These are phyloP conservation scores for Blennius ocellaris DNA, from an alignment of 2,113 vertebrate species.

Conservation along the genomic window DNA sequence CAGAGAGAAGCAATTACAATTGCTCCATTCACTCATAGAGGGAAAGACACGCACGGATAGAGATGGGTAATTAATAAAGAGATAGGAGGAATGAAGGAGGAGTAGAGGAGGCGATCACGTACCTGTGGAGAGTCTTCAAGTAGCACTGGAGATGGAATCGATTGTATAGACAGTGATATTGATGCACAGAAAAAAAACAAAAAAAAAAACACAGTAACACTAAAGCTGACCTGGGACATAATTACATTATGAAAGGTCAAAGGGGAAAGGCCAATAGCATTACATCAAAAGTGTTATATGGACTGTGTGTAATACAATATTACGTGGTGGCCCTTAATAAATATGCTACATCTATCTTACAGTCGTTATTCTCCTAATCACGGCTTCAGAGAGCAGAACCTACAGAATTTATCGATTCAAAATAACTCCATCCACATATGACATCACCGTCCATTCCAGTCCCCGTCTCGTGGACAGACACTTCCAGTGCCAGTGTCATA, in stretches of 20 bases:
- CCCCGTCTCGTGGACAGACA: constrained; percentile 30
- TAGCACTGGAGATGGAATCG: constrained; percentile 32
- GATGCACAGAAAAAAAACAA: constrained; percentile 12
- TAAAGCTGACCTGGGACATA: constrained; percentile 34
- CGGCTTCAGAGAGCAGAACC: constrained; percentile 8
- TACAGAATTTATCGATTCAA: constrained; percentile 47
- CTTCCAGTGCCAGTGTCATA: constrained; percentile 41
- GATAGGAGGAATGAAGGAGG: constrained; percentile 65
- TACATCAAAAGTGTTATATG: constrained; percentile 31
- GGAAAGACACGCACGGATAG: constrained; percentile 73
- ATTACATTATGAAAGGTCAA: constrained; percentile 58
- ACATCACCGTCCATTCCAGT: constrained; percentile 62
- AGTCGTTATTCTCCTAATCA: constrained; percentile 14
- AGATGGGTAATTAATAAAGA: constrained; percentile 82
- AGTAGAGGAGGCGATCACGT: constrained; percentile 36
- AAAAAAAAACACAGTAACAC: constrained; percentile 14
- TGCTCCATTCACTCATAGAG: constrained; percentile 78
- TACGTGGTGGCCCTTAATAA: constrained; percentile 23
- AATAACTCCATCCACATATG: constrained; percentile 50
- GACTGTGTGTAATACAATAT: constrained; percentile 30
- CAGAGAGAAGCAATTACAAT: constrained; percentile 83
- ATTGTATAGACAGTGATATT: constrained; percentile 39
- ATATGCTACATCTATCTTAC: constrained; percentile 37
- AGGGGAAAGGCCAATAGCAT: constrained; percentile 62
- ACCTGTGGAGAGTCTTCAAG: constrained; percentile 66